These are phyloP conservation scores for Acronicta psi DNA, from an alignment of 2,888 invertebrate species.

Conservation along the genomic window DNA sequence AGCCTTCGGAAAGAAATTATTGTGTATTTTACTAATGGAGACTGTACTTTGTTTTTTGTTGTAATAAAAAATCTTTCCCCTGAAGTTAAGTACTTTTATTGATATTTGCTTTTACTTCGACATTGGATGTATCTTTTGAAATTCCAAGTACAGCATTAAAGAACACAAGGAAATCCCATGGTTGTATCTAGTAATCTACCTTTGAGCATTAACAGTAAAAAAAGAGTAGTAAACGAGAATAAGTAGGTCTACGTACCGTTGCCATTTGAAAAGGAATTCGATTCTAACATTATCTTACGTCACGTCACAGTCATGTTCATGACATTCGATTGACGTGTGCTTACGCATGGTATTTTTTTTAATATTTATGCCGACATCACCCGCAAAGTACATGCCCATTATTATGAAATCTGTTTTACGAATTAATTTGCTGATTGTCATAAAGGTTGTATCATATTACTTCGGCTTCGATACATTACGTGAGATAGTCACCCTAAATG, in stretches of 20 bases:
- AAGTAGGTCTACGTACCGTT: constrained; percentile 25
- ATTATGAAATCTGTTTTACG: too few species aligned
- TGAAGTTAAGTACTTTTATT: constrained; percentile 44
- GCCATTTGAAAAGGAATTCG: constrained; percentile 50
- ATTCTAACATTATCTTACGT: constrained; percentile 43
- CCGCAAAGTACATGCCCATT: not conserved
- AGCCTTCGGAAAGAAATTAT: too few species aligned
- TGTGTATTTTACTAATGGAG: too few species aligned
- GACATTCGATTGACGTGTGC: constrained; percentile 30
- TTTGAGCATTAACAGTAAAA: constrained; percentile 28
- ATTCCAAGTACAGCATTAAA: constrained; percentile 31
- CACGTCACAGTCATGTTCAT: constrained; percentile 15
- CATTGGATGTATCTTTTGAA: constrained; percentile 40
- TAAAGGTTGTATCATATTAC: constrained; percentile 25
- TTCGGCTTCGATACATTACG: constrained; percentile 56
- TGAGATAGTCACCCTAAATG: constrained; percentile 62
- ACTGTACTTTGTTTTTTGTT: not conserved
- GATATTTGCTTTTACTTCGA: constrained; percentile 54
- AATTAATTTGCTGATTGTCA: constrained; percentile 3
- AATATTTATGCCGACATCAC: not conserved
- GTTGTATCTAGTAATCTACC: constrained; percentile 9
- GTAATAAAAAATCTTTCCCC: constrained; percentile 33
- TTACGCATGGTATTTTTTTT: constrained; percentile 4
- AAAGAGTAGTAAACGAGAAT: constrained; percentile 3
- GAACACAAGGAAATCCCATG: constrained; percentile 20